These are phyloP conservation scores for Regulus satrapa DNA, from an alignment of 2,113 vertebrate genomes.

Conservation along the genomic window DNA sequence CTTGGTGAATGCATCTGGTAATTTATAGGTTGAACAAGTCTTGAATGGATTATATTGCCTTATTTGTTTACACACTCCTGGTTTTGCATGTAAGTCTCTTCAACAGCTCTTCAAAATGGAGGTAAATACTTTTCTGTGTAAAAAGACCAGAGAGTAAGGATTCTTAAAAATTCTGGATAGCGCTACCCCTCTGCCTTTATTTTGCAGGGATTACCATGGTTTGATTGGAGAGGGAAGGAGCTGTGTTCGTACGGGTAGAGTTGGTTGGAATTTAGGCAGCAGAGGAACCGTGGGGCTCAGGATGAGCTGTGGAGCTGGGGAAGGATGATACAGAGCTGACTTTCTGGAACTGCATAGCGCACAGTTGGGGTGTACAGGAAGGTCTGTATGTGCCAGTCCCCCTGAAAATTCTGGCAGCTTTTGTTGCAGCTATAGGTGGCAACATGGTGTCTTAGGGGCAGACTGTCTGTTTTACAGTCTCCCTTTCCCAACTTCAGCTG, in stretches of 20 bases:
- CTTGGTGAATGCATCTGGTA: background rate
- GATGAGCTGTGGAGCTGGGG: fast-evolving
- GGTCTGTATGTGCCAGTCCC: background rate
- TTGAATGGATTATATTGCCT: background rate
- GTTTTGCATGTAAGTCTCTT: background rate
- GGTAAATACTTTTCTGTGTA: background rate
- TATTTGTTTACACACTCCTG: fast-evolving
- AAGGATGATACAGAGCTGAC: background rate
- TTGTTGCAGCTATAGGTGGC: background rate
- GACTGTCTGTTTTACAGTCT: background rate
- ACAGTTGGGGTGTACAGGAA: too few relatives aligned
- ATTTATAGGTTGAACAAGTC: background rate
- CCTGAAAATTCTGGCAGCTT: background rate
- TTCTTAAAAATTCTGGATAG: background rate
- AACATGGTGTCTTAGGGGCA: background rate
- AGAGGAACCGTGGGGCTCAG: fast-evolving
- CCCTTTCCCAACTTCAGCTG: background rate
- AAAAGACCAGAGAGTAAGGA: background rate
- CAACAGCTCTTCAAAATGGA: background rate
- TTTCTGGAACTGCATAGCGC: background rate
- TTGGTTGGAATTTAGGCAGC: background rate
- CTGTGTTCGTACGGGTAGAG: background rate
- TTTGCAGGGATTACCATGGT: background rate
- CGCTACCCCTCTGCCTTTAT: background rate
- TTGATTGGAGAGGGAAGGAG: background rate